phyloP scores from a whole-genome alignment of 1,140 invertebrate species.

The Protaetia brevitarsis region DNA sequence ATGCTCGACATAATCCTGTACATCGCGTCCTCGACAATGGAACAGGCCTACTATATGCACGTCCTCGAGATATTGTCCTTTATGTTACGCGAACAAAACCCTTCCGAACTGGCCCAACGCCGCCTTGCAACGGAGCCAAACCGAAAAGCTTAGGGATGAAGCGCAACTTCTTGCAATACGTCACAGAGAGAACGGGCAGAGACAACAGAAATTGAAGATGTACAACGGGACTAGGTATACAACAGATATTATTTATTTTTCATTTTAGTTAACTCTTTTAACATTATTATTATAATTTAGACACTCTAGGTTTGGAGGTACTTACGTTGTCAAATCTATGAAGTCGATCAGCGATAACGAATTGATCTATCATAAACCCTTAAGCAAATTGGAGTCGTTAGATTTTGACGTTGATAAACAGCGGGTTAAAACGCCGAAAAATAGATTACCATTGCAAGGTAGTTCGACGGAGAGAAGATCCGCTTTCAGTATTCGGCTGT shows the following conservation, averaged over 20 bases:
- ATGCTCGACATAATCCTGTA: constrained; percentile 86
- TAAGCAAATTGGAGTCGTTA: constrained; percentile 70
- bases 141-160: constrained; percentile 80
- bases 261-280: too few relatives aligned
- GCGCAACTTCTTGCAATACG: constrained; percentile 68
- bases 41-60: constrained; percentile 88
- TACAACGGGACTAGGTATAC: constrained; percentile 64
- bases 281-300: constrained; percentile 52
- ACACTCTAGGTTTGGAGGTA: constrained; percentile 91
- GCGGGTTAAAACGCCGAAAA: constrained; percentile 64
- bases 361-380: constrained; percentile 83
- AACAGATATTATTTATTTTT: background rate
- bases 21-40: constrained; percentile 76
- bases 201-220: constrained; percentile 62
- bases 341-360: constrained; percentile 91
- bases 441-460: constrained; percentile 60
- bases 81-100: constrained; percentile 80
- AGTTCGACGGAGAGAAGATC: constrained; percentile 63
- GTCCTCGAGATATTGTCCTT: constrained; percentile 82
- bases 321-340: constrained; percentile 87
- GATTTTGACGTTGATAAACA: constrained; percentile 75
- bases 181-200: constrained; percentile 60
- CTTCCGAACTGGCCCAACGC: constrained; percentile 74
- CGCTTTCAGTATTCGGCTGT: constrained; percentile 75
- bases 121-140: constrained; percentile 68